Evolutionary conservation across 2,888 invertebrate genomes (phyloP), one percentile per base, ranked within the genome.

Genomic region (Tetramorium bicarinatum): DNA sequence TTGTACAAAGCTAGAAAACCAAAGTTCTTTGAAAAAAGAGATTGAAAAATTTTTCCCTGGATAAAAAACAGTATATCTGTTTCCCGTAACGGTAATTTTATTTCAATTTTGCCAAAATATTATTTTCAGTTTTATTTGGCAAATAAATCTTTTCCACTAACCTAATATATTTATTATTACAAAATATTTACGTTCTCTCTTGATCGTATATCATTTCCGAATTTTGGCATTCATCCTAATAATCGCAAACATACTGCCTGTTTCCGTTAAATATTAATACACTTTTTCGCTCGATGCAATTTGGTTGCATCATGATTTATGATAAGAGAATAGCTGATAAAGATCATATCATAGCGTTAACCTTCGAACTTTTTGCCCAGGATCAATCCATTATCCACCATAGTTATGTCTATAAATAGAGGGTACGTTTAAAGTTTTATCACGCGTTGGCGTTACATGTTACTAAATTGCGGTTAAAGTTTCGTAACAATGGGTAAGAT

Each of bases 381-480:
- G 38, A 52, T 47, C 15, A 47, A 62, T 75, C 9, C 49, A 49
- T 75, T 47, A 15, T 13, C 9, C 21, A 21, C 15, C 25, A 15
- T 21, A 18, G 47, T 44, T 59, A 41, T 21, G 2, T 61, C 29
- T 38, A 62, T 47, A 62, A 61, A 61, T 61, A 75, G 21, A 61
- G 2, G 15, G 3, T 18, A 64, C 34, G 13, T 64, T 76, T 41
- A 76, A 76, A 76, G 52, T 76, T 76, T 64, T 52, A 76, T 38
- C 38, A 25, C 21, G 38, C 38, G 49, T 47, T 47, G 47, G 61
- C 21, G 3, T 38, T 34, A 34, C 15, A 61, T 34, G n/a, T 34
- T 61, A 18, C 18, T 64, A 15, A 49, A 38, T 72, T 49, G 9
- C 41, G 41, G 9, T 21, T 2, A 9, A 61, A 75, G 62, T 38